Evolutionary conservation across 2,113 vertebrate species (phyloP).

Genomic region (Mobula hypostoma): DNA sequence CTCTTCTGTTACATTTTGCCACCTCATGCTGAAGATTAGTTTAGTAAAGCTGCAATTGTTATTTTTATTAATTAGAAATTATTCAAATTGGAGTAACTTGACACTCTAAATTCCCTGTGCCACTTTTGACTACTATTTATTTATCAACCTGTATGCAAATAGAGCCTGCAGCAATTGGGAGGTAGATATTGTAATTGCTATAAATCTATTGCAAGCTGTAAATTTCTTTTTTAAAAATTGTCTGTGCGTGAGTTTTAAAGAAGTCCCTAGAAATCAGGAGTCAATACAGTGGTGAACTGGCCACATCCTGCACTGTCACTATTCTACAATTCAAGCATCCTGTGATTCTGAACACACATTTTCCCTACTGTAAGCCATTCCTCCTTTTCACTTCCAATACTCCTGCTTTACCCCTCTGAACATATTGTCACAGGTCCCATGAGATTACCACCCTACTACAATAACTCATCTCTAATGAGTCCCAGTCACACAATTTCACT

Average conservation of each 20-base stretch:
- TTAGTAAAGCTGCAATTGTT: not conserved
- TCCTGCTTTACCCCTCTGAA: not conserved
- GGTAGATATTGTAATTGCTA: not conserved
- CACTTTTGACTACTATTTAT: not conserved
- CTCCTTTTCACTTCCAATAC: not conserved
- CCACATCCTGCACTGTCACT: too few relatives aligned
- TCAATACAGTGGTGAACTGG: too few relatives aligned
- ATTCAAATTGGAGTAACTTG: not conserved
- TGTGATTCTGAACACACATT: not conserved
- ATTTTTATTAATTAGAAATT: not conserved
- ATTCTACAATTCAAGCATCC: too few relatives aligned
- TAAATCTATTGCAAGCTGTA: too few relatives aligned
- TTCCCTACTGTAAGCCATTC: not conserved
- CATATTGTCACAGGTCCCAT: not conserved
- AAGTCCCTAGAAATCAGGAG: not conserved
- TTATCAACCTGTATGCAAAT: not conserved
- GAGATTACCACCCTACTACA: not conserved
- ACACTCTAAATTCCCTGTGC: not conserved
- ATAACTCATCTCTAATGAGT: not conserved
- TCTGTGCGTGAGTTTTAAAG: not conserved
- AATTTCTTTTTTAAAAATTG: not conserved
- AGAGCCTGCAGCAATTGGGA: not conserved
- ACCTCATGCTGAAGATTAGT: not conserved
- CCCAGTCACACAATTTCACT: not conserved
- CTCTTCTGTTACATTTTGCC: not conserved